Evolutionary conservation across 2,113 vertebrate species (phyloP), one percentile per base, ranked within the genome.

Genomic region (Silurus meridionalis): DNA sequence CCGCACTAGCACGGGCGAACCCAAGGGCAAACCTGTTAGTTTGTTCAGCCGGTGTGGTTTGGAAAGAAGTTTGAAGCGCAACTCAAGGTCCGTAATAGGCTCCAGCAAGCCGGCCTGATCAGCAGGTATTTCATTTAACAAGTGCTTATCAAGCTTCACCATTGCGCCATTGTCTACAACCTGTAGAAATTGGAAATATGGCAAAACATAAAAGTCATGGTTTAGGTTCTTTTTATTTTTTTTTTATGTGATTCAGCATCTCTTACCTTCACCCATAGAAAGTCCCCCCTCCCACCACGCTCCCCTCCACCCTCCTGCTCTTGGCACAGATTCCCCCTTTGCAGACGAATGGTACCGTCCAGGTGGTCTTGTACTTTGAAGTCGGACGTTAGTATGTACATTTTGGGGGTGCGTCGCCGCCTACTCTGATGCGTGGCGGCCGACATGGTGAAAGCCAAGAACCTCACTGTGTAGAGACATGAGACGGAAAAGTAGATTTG

Each of bases 201-300:
- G 6, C 6, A 55, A 55, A 77, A 55, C 50, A 55, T 15, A 1
- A 48, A 19, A 21, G 50, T 63, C 10, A 58, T 46, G 61, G 21
- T 25, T 46, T 23, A 10, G 64, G 23, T 57, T 64, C 17, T 21
- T 37, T 37, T 37, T 37, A 37, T 37, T 37, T 37, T 37, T 37
- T 37, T 37, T 37, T 37, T 37, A 37, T 37, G 11, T 10, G 23
- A 61, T 48, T n/a, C 60, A 53, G n/a, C 28, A 82, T 11, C 64
- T 9, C 72, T 86, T 92, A 95, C 95, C 93, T 95, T 95, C 0
- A 95, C 93, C 93, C 93, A 94, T 0, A 90, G 21, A 17, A 58
- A 37, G 10, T 95, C 94, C 8, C 81, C 89, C 72, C 87, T 87
- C 0, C 46, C 55, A 13, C 23, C 46, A 2, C 84, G 52, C 82